Base-by-base conservation (phyloP, 2,113 vertebrate species). In the Pogona vitticeps region DNA sequence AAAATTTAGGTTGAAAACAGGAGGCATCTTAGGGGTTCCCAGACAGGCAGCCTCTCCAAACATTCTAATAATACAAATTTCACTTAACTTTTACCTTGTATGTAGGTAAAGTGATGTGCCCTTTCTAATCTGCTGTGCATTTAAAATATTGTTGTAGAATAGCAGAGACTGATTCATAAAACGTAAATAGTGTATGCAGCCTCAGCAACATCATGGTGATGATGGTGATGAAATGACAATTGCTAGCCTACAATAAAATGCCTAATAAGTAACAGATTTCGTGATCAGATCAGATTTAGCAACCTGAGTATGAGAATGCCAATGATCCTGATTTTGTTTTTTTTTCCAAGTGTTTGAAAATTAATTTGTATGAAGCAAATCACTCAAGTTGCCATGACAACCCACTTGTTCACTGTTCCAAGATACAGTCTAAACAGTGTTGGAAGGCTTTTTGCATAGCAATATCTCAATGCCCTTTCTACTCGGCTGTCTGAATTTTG, bases 361-460 rank as follows among this genome's bases (percentile, higher is more conserved):
- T 85, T 91, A 72, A 88, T 93, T 93, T 90, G 28, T 92, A 68
- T 26, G 28, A 68, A 31, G 65, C 23, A 68, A 31, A 68, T 28
- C 9, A 31, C 65, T 68, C 65, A 31, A 31, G 65, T 68, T 68
- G 65, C 96, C 96, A 91, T 94, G 95, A 96, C 94, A 95, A 95
- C 95, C 93, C 89, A 93, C 93, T 95, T 96, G 95, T 96, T 97
- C 96, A 95, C 95, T 93, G 87, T 91, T 94, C 89, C 90, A 93
- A 96, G 94, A 94, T 95, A 96, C 93, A 94, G 93, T 88, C 82
- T 95, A 93, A 94, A 93, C 59, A 85, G 93, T 93, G 94, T 95
- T 95, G 94, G 95, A 94, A 95, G 31, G 91, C 91, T 96, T 88
- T 97, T 97, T 97, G 96, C 96, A 97, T 95, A 94, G 96, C 94